Conservation (phyloP, 2,888 invertebrate species). For the Agrotis ipsilon region DNA sequence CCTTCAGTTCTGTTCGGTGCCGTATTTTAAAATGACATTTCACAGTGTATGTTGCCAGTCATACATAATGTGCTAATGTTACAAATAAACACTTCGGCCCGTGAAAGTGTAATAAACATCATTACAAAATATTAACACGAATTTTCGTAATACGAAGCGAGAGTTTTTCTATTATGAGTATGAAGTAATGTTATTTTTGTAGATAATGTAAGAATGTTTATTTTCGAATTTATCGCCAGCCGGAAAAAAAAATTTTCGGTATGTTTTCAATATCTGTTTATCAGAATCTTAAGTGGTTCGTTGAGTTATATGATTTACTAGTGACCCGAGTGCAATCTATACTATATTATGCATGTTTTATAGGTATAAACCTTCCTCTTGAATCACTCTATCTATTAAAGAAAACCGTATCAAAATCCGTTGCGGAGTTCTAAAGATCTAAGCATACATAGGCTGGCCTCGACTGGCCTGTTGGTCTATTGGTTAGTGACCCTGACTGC, state of each 20-base stretch:
- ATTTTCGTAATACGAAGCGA: constrained; percentile 63
- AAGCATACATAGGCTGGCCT: too few species aligned
- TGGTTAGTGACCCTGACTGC: too few species aligned
- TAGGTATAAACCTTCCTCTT: too few species aligned
- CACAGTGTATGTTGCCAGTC: constrained; percentile 6
- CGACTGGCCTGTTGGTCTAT: too few species aligned
- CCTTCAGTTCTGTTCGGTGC: constrained; percentile 53
- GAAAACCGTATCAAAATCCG: too few species aligned
- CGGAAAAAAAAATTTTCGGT: neutral
- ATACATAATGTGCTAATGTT: constrained; percentile 66
- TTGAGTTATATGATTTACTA: too few species aligned
- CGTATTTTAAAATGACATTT: constrained; percentile 60
- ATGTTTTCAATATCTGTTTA: too few species aligned
- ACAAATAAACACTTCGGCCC: constrained; percentile 63
- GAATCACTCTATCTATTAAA: too few species aligned
- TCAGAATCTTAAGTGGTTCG: too few species aligned
- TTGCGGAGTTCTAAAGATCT: too few species aligned
- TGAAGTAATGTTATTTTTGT: constrained; percentile 61
- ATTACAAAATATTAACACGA: constrained; percentile 64
- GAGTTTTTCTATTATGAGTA: constrained; percentile 63
- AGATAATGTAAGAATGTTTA: neutral
- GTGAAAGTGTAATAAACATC: constrained; percentile 69
- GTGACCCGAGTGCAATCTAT: too few species aligned
- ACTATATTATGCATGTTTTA: too few species aligned
- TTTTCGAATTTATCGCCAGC: constrained; percentile 1